phyloP scores from a whole-genome alignment of 2,888 invertebrate species.

The Hypomecis punctinalis region DNA sequence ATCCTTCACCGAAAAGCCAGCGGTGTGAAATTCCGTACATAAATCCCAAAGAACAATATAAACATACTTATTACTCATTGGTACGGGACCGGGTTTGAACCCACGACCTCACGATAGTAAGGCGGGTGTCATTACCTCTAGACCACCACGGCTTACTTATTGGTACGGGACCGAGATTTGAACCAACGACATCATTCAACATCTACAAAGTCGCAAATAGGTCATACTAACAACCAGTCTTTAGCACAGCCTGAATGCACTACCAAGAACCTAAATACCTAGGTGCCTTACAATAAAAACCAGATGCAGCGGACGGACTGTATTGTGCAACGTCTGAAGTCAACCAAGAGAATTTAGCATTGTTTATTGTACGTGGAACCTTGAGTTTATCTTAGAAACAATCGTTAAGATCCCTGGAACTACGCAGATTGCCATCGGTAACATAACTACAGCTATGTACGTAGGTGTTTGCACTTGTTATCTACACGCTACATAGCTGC shows the following conservation, averaged over 20 bases:
- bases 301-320: background rate
- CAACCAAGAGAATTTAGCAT: constrained; percentile 12
- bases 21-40: too few relatives aligned
- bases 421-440: background rate
- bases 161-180: too few relatives aligned
- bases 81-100: too few relatives aligned
- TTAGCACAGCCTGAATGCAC: background rate
- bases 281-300: background rate
- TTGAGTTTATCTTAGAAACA: constrained; percentile 24
- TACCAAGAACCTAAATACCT: background rate
- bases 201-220: too few relatives aligned
- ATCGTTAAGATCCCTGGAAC: constrained; percentile 18
- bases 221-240: too few relatives aligned
- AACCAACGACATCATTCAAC: too few relatives aligned
- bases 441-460: background rate
- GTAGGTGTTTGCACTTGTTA: constrained; percentile 3
- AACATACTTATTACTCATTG: too few relatives aligned
- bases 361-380: constrained; percentile 21
- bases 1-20: too few relatives aligned
- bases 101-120: too few relatives aligned
- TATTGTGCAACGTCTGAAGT: constrained; percentile 4
- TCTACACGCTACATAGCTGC: background rate
- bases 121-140: too few relatives aligned
- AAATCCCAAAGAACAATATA: too few relatives aligned
- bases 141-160: too few relatives aligned